Percentiles rank a stretch among this genome's conserved stretches.
Evolutionary conservation across 2,888 invertebrate genomes (phyloP).

Genomic region (Meiosimyza decipiens): DNA sequence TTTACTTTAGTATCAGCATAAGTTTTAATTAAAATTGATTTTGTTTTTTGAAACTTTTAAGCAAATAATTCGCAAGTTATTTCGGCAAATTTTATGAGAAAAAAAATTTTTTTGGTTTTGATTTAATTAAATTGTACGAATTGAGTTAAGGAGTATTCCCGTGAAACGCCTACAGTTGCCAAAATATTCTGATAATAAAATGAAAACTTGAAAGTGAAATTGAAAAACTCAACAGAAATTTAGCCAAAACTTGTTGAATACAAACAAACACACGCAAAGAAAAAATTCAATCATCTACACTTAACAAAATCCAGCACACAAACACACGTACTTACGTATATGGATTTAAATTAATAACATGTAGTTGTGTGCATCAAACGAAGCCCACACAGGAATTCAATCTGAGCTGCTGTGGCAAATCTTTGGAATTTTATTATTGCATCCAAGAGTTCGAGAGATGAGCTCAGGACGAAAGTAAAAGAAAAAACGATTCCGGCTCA

Average conservation of each 20-base stretch:
- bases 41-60: too few species aligned
- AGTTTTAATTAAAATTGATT: too few species aligned
- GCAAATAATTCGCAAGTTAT: too few species aligned
- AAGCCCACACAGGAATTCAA: slow-evolving; percentile 22
- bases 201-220: too few species aligned
- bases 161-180: not conserved
- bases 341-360: not conserved
- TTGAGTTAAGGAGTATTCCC: too few species aligned
- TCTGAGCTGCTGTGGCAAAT: slow-evolving; percentile 24
- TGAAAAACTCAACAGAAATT: not conserved
- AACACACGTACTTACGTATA: not conserved
- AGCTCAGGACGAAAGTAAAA: too few species aligned
- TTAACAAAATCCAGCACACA: not conserved
- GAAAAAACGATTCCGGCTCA: too few species aligned
- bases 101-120: too few species aligned
- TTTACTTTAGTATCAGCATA: too few species aligned
- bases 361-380: not conserved
- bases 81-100: too few species aligned
- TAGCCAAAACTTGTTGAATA: slow-evolving; percentile 7
- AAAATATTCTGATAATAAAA: too few species aligned
- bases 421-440: slow-evolving; percentile 40
- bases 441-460: not conserved
- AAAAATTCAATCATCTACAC: slow-evolving; percentile 10
- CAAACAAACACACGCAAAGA: not conserved
- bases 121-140: too few species aligned